Evolutionary conservation across 1,140 invertebrate species (phyloP), one percentile per base, ranked within the genome.

Genomic region (Sweltsa coloradensis): DNA sequence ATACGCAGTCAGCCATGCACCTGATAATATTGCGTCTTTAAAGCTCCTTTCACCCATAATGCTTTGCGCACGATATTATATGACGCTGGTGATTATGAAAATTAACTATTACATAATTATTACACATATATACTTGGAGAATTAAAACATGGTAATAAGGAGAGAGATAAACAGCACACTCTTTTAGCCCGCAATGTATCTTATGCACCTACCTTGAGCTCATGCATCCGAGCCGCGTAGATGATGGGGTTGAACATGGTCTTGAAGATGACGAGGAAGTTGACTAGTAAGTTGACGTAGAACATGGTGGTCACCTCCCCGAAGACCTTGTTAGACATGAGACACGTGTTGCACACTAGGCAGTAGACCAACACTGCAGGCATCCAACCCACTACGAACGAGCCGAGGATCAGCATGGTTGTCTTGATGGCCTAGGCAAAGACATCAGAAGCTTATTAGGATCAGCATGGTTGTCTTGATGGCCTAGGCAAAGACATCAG

Each of bases 191-290:
- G n/a, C n/a, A n/a, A n/a, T n/a, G n/a, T n/a, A n/a, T n/a, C n/a
- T n/a, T n/a, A n/a, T n/a, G n/a, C n/a, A 31, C 50, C 58, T 59
- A 74, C 73, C 64, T 75, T 70, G 34, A 80, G 76, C 48, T 82
- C 78, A 23, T 69, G 67, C 69, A 83, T 80, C 39, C 81, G 59
- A 2, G 76, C 70, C 3, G 78, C 76, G 55, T 83, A 84, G 29
- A 83, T 81, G 34, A 83, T 75, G 0, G 80, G 79, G 60, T 83
- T 79, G 22, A 73, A 66, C 6, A 79, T 55, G 16, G 76, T 74
- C 55, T 83, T 83, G 13, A 78, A 55, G 7, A 82, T 70, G 13
- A 82, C 60, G 5, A 83, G 60, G 5, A 62, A 59, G 54, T 76
- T 73, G 25, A 58, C 51, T 1, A 51, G 39, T n/a, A 45, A 52